Base-by-base conservation (phyloP, 1,140 invertebrate genomes). In the Neodiprion pinetum region DNA sequence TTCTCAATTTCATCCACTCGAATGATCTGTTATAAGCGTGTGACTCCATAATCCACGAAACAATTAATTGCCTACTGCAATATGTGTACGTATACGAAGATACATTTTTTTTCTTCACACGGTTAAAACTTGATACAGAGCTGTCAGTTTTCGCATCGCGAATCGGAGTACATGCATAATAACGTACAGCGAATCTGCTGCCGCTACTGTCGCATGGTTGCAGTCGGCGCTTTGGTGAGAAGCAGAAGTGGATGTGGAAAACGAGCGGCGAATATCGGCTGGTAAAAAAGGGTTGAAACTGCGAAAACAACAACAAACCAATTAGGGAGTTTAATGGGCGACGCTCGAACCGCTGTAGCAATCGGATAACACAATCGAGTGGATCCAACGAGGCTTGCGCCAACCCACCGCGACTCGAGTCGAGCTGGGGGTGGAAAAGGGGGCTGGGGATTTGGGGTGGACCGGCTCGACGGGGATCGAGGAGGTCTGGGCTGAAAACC, bases 251-350 rank as follows among this genome's bases (percentile, higher is more conserved):
- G 61, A 65, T 14, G 61, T 14, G 61, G 17, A 65, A 21, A 21
- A 21, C 61, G 61, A 21, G 12, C 12, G 61, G 61, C 12, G 61
- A 7, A 21, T 14, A 65, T 65, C 17, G 61, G 12, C 12, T 3
- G 61, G 17, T 69, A 69, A 47, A 47, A 69, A 12, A 69, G 69
- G 67, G 68, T 53, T 72, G 72, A 75, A 78, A 76, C 49, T 67
- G 69, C 78, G 65, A 74, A 71, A 70, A 28, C 61, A 67, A 75
- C 76, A 76, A 84, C 84, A 79, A 83, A 83, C 74, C 80, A 83
- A 85, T 86, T 85, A 86, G 79, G 78, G 76, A 77, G 80, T 80
- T 76, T 80, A 80, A 76, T 78, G 78, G 77, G 72, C 73, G 74
- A 76, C 23, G 67, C 40, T 47, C 21, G 74, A 68, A 77, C 79